Percentiles rank a stretch among this genome's conserved stretches.
These are phyloP conservation scores for Triplophysa siluroides DNA, from an alignment of 2,113 vertebrate species.

Conservation along the genomic window DNA sequence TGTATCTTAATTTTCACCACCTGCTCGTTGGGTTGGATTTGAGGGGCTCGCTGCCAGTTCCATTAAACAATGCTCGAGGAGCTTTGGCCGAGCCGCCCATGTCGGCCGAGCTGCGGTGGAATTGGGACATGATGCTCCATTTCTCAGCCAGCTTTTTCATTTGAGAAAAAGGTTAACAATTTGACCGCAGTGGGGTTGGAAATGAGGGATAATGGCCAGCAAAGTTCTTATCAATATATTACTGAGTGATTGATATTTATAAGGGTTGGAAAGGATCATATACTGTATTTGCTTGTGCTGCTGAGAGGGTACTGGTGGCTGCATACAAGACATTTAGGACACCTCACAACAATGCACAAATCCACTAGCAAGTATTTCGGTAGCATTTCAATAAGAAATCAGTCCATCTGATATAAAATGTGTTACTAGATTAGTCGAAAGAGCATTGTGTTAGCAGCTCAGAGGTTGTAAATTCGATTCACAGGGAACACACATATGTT, in stretches of 20 bases:
- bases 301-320: background rate
- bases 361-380: too few relatives aligned
- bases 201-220: constrained; percentile 20
- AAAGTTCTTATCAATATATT: background rate
- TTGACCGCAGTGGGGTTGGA: constrained; percentile 24
- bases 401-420: too few relatives aligned
- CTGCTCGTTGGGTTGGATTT: constrained; percentile 71
- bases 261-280: background rate
- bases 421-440: too few relatives aligned
- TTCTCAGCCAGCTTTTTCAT: constrained; percentile 32
- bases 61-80: constrained; percentile 82
- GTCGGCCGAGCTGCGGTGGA: constrained; percentile 29
- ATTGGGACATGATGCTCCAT: constrained; percentile 33
- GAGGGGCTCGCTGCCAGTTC: constrained; percentile 74
- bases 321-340: background rate
- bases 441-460: too few relatives aligned
- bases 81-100: constrained; percentile 28
- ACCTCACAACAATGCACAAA: too few relatives aligned
- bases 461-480: too few relatives aligned
- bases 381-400: too few relatives aligned
- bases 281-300: background rate
- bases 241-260: constrained; percentile 24
- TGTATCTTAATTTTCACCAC: constrained; percentile 79
- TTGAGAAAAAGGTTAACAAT: constrained; percentile 21
- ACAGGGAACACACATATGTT: too few relatives aligned